Evolutionary conservation across 1,140 invertebrate genomes (phyloP), one percentile per base, ranked within the genome.

Genomic region (Musca vetustissima): DNA sequence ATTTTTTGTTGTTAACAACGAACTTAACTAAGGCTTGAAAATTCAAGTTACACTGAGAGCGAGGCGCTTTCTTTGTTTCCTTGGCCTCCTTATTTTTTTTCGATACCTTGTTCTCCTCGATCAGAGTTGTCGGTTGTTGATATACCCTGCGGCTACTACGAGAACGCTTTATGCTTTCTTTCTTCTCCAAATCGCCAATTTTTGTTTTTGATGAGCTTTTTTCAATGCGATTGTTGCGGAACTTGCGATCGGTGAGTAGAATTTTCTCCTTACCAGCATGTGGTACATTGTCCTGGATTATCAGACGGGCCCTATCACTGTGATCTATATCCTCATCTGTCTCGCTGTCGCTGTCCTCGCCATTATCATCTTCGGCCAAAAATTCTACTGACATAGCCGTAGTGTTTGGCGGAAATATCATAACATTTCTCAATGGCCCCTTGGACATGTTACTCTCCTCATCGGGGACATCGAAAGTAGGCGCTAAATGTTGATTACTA

Each of bases 141-240:
- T 43, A 43, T 50, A 64, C 47, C 71, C 73, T 67, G 21, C 69
- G 64, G n/a, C 69, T 68, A 65, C 73, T 72, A 11, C 73, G 70
- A 4, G 71, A 72, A 25, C 73, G 69, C 21, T 73, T 74, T 14
- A 74, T 61, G 32, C 72, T 73, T 21, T 71, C 70, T 13, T 70
- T 61, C 55, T 71, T 71, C 22, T 72, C 70, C 13, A 72, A 25
- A 11, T 55, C 69, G n/a, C 59, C 47, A 7, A 77, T 71, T 68
- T 76, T 76, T 25, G 67, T 74, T 55, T 76, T 76, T 1, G 76
- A 77, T 4, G 73, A 73, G 68, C 76, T 77, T 67, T 77, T 77
- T 66, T 73, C 72, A 55, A 77, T 73, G 25, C 75, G 72, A 71
- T 76, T 76, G 50, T 76, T 70, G 43, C 73, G 73, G 50, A 70